These are phyloP conservation scores for Drosophila rellima DNA, from an alignment of 2,888 invertebrate species.

Conservation along the genomic window DNA sequence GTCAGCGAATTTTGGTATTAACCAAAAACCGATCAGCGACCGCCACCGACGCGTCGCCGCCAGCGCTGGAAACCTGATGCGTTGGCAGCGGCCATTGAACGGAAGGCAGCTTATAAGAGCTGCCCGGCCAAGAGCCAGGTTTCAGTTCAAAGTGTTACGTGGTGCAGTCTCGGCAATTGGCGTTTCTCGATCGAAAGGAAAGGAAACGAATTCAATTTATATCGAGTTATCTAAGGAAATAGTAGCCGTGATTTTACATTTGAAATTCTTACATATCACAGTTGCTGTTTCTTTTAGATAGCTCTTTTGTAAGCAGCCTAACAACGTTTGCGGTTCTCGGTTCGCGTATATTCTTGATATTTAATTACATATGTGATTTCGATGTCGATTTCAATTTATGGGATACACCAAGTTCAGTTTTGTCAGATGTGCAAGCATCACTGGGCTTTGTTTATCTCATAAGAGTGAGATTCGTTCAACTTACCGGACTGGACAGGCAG, in stretches of 20 bases:
- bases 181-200: conserved; percentile 51
- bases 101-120: conserved; percentile 80
- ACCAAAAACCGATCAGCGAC: conserved; percentile 54
- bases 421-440: conserved; percentile 83
- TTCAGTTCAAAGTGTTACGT: conserved; percentile 69
- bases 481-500: conserved; percentile 95
- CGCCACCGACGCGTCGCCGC: conserved; percentile 21
- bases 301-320: conserved; percentile 85
- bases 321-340: conserved; percentile 22
- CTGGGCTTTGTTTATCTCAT: conserved; percentile 86
- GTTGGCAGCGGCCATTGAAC: conserved; percentile 78
- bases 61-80: conserved; percentile 75
- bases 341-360: background rate
- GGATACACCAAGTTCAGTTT: conserved; percentile 86
- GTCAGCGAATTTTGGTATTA: conserved; percentile 70
- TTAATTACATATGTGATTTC: conserved; percentile 9
- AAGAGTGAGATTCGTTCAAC: conserved; percentile 84
- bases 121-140: conserved; percentile 59
- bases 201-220: conserved; percentile 67
- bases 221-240: conserved; percentile 86
- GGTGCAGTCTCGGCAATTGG: conserved; percentile 47
- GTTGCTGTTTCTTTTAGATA: conserved; percentile 86
- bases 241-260: conserved; percentile 85
- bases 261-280: conserved; percentile 83
- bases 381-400: conserved; percentile 82